Evolutionary conservation across 2,888 invertebrate genomes (phyloP).

Genomic region (Therioaphis trifolii): DNA sequence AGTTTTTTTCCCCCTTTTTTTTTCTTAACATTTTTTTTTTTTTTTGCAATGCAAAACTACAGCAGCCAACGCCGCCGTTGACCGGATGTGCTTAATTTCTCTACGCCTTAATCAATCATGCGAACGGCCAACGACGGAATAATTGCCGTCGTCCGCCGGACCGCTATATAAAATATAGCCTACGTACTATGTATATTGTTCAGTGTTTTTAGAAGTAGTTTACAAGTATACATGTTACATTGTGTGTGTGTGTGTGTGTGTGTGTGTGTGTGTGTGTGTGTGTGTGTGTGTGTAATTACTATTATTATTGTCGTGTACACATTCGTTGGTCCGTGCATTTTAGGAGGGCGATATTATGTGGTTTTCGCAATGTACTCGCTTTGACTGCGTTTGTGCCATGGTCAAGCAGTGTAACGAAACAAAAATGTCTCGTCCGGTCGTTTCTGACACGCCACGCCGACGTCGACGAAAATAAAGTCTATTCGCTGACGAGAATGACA

Average conservation of each 20-base stretch:
- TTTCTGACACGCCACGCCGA: background rate
- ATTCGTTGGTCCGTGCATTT: background rate
- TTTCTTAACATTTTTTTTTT: background rate
- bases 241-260: background rate
- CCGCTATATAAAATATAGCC: background rate
- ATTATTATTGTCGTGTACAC: background rate
- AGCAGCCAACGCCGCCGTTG: background rate
- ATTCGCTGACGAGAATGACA: background rate
- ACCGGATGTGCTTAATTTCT: slow-evolving; percentile 50
- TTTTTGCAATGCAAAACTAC: slow-evolving; percentile 1
- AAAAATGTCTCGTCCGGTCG: background rate
- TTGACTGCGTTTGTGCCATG: background rate
- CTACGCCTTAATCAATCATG: slow-evolving; percentile 40
- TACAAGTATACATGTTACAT: background rate
- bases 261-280: background rate
- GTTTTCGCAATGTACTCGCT: background rate
- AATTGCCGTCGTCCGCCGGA: slow-evolving; percentile 3
- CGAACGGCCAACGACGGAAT: slow-evolving; percentile 43
- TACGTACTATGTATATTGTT: background rate
- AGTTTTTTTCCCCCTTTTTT: background rate
- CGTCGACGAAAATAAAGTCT: background rate
- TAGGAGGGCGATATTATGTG: background rate
- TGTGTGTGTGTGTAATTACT: background rate
- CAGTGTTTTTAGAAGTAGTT: background rate
- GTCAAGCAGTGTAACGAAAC: background rate